Percentiles rank a stretch among this genome's conserved stretches.
phyloP scores from a whole-genome alignment of 1,140 invertebrate genomes.

The Drosophila grimshawi region DNA sequence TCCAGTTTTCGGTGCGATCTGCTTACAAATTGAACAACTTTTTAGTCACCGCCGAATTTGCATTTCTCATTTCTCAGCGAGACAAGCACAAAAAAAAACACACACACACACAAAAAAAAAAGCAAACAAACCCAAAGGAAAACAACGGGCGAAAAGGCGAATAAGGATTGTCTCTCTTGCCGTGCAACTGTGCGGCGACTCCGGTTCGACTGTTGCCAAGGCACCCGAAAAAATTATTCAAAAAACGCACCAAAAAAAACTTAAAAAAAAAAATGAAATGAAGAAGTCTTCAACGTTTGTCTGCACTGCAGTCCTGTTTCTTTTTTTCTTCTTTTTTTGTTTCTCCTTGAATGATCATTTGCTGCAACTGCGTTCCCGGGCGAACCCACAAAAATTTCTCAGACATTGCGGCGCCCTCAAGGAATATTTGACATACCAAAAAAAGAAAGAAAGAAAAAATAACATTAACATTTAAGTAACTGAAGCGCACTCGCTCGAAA shows the following conservation, averaged over 20 bases:
- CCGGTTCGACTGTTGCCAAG: slow-evolving; percentile 36
- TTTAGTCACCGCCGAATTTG: slow-evolving; percentile 64
- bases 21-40: slow-evolving; percentile 68
- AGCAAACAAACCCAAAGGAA: slow-evolving; percentile 14
- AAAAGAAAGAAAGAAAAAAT: slow-evolving; percentile 31
- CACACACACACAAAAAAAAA: slow-evolving; percentile 20
- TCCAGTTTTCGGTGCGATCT: slow-evolving; percentile 44
- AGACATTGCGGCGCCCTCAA: slow-evolving; percentile 79
- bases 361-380: slow-evolving; percentile 50
- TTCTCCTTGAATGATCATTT: slow-evolving; percentile 15
- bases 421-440: slow-evolving; percentile 69
- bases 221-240: slow-evolving; percentile 49
- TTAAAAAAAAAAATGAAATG: background rate
- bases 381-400: slow-evolving; percentile 78
- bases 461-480: slow-evolving; percentile 45
- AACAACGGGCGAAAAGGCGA: slow-evolving; percentile 24
- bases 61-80: slow-evolving; percentile 66
- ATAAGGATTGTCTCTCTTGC: slow-evolving; percentile 6
- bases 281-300: slow-evolving; percentile 22
- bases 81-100: slow-evolving; percentile 34
- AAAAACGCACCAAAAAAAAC: slow-evolving; percentile 21
- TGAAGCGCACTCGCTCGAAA: slow-evolving; percentile 49
- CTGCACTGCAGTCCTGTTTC: slow-evolving; percentile 33
- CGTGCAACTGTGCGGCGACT: slow-evolving; percentile 1
- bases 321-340: slow-evolving; percentile 9